Evolutionary conservation across 2,888 invertebrate species (phyloP).

Genomic region (Geotrupes spiniger): DNA sequence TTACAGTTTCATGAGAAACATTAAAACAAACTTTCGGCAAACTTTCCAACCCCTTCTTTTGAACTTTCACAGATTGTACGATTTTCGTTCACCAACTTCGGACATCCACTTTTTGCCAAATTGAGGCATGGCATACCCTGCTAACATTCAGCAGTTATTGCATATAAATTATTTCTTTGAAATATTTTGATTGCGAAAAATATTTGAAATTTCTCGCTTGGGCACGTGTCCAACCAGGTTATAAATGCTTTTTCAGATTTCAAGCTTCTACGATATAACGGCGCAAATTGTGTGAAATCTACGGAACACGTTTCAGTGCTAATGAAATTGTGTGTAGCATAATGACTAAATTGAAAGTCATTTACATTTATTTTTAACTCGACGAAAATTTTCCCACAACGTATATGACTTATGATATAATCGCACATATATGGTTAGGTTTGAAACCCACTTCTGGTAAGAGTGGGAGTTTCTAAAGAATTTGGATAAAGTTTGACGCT

Average conservation of each 20-base stretch:
- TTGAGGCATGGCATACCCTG: background rate
- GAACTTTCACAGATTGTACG: background rate
- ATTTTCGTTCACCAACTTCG: background rate
- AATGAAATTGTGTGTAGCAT: background rate
- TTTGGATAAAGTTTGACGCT: too few relatives aligned
- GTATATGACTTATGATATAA: too few relatives aligned
- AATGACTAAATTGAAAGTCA: background rate
- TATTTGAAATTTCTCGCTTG: background rate
- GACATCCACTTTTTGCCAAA: background rate
- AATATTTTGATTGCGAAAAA: background rate
- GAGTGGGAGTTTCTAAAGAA: too few relatives aligned
- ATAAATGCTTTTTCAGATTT: background rate
- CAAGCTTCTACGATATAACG: background rate
- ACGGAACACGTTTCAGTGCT: background rate
- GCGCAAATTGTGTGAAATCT: background rate
- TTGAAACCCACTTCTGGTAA: too few relatives aligned
- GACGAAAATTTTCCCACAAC: too few relatives aligned
- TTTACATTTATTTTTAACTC: background rate
- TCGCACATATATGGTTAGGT: too few relatives aligned
- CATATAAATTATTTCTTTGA: background rate
- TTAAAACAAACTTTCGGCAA: background rate
- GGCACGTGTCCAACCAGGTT: constrained; percentile 1
- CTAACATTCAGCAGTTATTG: background rate
- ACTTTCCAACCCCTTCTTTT: background rate
- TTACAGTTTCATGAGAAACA: background rate